Percentiles rank a stretch among this genome's conserved stretches.
Conservation (phyloP, 2,797 vertebrate genomes). For the Cetoscarus ocellatus region DNA sequence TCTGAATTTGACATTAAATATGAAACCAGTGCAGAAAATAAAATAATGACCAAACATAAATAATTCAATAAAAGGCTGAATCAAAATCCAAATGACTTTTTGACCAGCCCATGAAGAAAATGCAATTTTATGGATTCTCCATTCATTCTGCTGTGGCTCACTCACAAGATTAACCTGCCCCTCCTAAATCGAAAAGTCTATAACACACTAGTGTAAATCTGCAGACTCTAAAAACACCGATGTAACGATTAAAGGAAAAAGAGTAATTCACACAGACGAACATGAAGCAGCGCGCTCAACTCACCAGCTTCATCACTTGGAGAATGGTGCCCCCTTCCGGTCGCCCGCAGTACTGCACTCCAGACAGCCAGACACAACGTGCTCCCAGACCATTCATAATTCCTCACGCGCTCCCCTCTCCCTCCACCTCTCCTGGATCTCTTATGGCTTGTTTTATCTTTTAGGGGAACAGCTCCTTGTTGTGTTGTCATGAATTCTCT, state of each 20-base stretch:
- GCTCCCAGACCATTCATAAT: conserved; percentile 74
- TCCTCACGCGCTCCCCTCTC: conserved; percentile 50
- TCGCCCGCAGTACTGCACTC: conserved; percentile 43
- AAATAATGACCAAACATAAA: too few relatives aligned
- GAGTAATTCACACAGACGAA: background rate
- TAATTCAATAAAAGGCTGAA: background rate
- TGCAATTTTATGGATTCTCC: background rate
- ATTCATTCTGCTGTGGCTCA: background rate
- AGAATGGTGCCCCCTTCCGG: conserved; percentile 71
- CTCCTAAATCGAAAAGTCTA: background rate
- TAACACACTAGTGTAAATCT: background rate
- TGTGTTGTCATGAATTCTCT: conserved; percentile 1
- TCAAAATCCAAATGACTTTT: background rate
- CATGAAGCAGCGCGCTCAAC: conserved; percentile 24
- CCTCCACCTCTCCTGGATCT: conserved; percentile 20
- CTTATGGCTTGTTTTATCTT: conserved; percentile 17
- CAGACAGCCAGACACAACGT: conserved; percentile 40
- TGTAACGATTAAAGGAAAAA: background rate
- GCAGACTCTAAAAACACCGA: background rate
- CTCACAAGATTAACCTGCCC: background rate
- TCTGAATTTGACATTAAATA: too few relatives aligned
- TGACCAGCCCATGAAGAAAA: background rate
- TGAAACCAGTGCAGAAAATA: background rate
- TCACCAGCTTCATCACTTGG: conserved; percentile 63
- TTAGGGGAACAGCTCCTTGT: background rate